Conservation (phyloP, 2,113 vertebrate species). For the Laticauda colubrina region DNA sequence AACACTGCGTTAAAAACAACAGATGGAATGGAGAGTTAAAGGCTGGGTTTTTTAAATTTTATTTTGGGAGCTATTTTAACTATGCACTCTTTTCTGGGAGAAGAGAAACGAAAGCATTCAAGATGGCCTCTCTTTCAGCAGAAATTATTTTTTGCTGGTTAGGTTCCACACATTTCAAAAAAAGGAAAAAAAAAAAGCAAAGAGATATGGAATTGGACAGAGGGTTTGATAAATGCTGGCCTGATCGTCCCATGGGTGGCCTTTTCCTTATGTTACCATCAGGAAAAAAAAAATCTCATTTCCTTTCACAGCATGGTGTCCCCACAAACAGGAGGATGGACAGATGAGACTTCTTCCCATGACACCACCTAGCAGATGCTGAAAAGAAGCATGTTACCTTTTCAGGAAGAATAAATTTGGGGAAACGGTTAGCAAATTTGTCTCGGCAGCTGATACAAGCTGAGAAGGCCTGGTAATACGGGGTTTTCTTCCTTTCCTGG, state of each 20-base stretch:
- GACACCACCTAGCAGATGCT: not conserved
- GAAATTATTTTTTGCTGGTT: not conserved
- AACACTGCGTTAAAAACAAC: not conserved
- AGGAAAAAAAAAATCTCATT: not conserved
- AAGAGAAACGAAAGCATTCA: not conserved
- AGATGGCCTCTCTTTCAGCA: not conserved
- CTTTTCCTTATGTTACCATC: not conserved
- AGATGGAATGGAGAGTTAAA: not conserved
- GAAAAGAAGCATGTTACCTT: not conserved
- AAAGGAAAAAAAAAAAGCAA: too few species aligned
- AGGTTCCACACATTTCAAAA: not conserved
- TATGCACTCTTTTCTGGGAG: not conserved
- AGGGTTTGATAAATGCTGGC: not conserved
- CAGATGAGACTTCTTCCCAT: not conserved
- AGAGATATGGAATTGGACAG: not conserved
- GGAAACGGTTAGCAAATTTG: not conserved
- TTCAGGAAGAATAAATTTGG: not conserved
- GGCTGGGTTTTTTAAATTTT: not conserved
- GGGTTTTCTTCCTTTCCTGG: fast-evolving
- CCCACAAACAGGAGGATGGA: not conserved
- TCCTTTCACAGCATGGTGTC: not conserved
- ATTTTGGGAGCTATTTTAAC: not conserved
- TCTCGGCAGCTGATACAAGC: not conserved
- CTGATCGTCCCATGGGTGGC: not conserved
- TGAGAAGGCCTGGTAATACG: too few species aligned